Percentiles rank a stretch among this genome's conserved stretches.
Conservation (phyloP, 2,797 vertebrate species). For the Potorous gilbertii region DNA sequence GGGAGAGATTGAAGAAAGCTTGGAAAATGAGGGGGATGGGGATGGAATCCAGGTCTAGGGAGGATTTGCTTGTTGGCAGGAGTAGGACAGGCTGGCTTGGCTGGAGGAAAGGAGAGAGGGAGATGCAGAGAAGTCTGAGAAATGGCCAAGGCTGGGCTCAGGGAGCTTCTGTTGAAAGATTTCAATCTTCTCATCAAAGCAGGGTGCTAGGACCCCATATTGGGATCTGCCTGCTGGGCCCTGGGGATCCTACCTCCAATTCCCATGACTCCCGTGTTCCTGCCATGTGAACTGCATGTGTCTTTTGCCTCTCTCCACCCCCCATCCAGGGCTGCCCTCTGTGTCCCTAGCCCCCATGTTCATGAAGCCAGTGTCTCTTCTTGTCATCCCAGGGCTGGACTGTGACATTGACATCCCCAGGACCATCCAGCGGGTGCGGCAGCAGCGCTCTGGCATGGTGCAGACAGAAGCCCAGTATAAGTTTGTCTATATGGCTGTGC, state of each 20-base stretch:
- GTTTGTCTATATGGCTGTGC: slow-evolving; percentile 93
- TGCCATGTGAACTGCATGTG: not conserved
- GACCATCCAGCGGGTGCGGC: slow-evolving; percentile 91
- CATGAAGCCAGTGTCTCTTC: not conserved
- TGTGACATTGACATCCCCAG: slow-evolving; percentile 92
- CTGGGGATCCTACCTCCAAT: not conserved
- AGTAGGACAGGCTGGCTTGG: too few species aligned
- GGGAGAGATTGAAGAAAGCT: too few species aligned
- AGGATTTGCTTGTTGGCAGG: too few species aligned
- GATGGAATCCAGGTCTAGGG: too few species aligned
- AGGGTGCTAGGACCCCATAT: not conserved
- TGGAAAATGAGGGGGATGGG: too few species aligned
- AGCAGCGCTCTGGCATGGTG: slow-evolving; percentile 92
- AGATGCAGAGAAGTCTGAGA: too few species aligned
- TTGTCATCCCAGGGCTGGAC: slow-evolving; percentile 83
- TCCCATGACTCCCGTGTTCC: too few species aligned
- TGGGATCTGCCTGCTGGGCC: too few species aligned
- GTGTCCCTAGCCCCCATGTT: not conserved
- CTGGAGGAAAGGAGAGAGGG: too few species aligned
- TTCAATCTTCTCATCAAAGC: not conserved
- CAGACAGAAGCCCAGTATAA: slow-evolving; percentile 94
- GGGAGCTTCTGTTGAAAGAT: not conserved
- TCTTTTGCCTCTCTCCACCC: not conserved
- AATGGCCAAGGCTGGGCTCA: not conserved
- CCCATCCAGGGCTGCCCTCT: rapidly evolving